Percentiles rank a stretch among this genome's conserved stretches.
phyloP scores from a whole-genome alignment of 2,888 invertebrate species.

The Drosophila longiperda region DNA sequence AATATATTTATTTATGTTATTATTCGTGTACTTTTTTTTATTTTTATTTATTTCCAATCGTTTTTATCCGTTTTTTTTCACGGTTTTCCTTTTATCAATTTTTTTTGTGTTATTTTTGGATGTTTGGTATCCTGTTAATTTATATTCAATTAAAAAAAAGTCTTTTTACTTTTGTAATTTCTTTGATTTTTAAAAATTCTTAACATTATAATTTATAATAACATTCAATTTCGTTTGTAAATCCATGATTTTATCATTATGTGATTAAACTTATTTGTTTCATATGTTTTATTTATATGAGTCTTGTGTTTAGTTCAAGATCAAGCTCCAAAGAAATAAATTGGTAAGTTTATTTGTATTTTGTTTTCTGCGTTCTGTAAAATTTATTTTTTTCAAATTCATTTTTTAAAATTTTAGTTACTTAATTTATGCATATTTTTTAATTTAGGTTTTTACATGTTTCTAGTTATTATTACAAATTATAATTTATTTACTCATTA shows the following conservation, averaged over 20 bases:
- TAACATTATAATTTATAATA: background rate
- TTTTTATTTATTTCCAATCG: background rate
- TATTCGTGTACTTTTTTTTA: background rate
- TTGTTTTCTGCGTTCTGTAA: background rate
- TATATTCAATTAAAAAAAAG: background rate
- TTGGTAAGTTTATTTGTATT: conserved; percentile 4
- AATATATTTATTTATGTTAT: background rate
- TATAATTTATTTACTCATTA: background rate
- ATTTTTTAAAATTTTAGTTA: background rate
- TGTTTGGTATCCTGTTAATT: background rate
- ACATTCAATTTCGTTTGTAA: background rate
- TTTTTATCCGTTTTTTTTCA: background rate
- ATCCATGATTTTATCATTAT: background rate
- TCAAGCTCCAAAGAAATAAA: background rate
- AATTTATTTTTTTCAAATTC: background rate
- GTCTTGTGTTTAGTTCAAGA: background rate
- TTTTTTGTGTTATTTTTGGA: background rate
- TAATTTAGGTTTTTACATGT: background rate
- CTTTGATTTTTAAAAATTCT: background rate
- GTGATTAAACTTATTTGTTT: background rate
- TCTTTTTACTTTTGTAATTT: background rate
- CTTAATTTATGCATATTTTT: background rate
- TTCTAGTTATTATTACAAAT: background rate
- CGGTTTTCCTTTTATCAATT: background rate
- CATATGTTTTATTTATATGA: background rate